A percentile compares a stretch with the other conserved stretches of the same genome.
These are phyloP conservation scores for Drosophila sproati DNA, from an alignment of 1,140 invertebrate species.

Conservation along the genomic window DNA sequence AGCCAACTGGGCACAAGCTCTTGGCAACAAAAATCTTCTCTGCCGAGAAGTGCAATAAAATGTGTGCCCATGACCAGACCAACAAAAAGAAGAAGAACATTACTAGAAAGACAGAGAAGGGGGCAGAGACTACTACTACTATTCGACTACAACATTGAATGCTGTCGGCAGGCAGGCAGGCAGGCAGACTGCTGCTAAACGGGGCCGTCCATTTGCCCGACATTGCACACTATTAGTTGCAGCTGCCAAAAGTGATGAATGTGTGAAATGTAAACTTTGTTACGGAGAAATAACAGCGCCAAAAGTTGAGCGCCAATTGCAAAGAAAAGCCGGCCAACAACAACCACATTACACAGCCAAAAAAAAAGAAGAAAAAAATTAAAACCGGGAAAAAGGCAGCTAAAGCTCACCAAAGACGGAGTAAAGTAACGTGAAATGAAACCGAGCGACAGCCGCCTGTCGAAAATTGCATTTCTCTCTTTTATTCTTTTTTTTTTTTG, in stretches of 20 bases:
- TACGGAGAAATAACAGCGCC: conserved; percentile 78
- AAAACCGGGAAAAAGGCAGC: conserved; percentile 19
- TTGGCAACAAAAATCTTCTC: conserved; percentile 52
- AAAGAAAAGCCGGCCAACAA: conserved; percentile 48
- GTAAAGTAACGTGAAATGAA: conserved; percentile 63
- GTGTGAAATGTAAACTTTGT: conserved; percentile 83
- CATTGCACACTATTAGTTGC: conserved; percentile 82
- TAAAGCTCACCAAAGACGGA: conserved; percentile 39
- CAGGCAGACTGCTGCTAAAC: conserved; percentile 47
- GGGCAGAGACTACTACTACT: background rate
- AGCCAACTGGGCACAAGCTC: conserved; percentile 61
- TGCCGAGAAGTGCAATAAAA: conserved; percentile 75
- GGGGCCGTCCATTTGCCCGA: conserved; percentile 72
- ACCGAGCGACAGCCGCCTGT: conserved; percentile 75
- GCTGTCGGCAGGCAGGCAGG: background rate
- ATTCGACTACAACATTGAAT: background rate
- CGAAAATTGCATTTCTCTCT: conserved; percentile 80
- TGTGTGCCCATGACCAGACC: conserved; percentile 52
- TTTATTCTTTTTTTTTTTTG: conserved; percentile 19
- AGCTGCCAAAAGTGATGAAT: conserved; percentile 83
- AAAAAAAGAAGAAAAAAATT: conserved; percentile 12
- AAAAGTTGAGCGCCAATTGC: conserved; percentile 67
- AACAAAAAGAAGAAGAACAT: conserved; percentile 4
- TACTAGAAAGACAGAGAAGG: background rate
- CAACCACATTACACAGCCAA: conserved; percentile 1